These are phyloP conservation scores for Stegophylla sp. DNA, from an alignment of 2,888 invertebrate genomes.

Conservation along the genomic window DNA sequence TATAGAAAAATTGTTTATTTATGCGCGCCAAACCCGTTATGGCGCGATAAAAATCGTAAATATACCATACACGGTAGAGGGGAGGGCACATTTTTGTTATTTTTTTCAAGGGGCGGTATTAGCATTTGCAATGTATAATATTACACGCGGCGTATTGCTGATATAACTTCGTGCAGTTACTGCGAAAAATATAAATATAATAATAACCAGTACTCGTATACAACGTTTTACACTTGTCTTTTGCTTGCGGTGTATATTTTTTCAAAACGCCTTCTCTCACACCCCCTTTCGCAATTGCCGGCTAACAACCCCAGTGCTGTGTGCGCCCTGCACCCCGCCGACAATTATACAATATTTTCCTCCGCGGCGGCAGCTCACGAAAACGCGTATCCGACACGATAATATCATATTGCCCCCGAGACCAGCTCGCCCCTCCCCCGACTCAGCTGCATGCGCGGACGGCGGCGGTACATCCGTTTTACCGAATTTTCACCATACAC, in stretches of 20 bases:
- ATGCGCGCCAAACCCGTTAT: background rate
- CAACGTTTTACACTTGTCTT: slow-evolving; percentile 48
- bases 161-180: background rate
- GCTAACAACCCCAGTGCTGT: background rate
- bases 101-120: slow-evolving; percentile 3
- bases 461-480: slow-evolving; percentile 21
- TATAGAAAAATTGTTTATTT: background rate
- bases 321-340: too few species aligned
- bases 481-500: background rate
- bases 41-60: slow-evolving; percentile 21
- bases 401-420: slow-evolving; percentile 10
- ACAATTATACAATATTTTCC: slow-evolving; percentile 28
- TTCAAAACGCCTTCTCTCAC: slow-evolving; percentile 15
- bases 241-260: background rate
- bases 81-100: background rate
- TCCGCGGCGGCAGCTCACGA: slow-evolving; percentile 7
- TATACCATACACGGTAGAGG: background rate
- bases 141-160: slow-evolving; percentile 2
- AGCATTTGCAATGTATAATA: slow-evolving; percentile 5
- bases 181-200: background rate
- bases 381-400: slow-evolving; percentile 40
- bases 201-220: too few species aligned
- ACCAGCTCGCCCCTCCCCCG: background rate
- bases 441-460: background rate
- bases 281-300: background rate